phyloP scores from a whole-genome alignment of 92 coral and sea anemone species.

The Phymanthus crucifer region DNA sequence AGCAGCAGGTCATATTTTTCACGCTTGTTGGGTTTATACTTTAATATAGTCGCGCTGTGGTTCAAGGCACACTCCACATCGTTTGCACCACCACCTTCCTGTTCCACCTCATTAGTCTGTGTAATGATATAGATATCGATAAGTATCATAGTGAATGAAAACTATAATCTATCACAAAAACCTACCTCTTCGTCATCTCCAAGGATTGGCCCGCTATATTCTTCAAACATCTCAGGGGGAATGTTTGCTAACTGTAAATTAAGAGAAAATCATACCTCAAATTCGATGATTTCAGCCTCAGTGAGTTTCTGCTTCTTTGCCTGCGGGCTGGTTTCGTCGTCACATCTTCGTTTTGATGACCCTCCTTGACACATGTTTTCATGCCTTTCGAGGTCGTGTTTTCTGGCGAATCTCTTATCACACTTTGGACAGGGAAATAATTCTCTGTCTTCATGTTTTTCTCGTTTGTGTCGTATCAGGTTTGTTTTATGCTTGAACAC shows the following conservation, averaged over 20 bases:
- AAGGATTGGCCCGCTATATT: not conserved
- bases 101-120: not conserved
- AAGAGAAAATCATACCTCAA: not conserved
- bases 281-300: not conserved
- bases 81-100: not conserved
- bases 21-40: constrained; percentile 28
- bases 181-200: not conserved
- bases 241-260: not conserved
- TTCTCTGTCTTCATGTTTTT: too few relatives aligned
- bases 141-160: constrained; percentile 9
- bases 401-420: too few relatives aligned
- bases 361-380: not conserved
- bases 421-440: too few relatives aligned
- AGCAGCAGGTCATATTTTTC: constrained; percentile 32
- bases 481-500: too few relatives aligned
- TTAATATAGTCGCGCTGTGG: constrained; percentile 18
- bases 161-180: not conserved
- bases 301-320: not conserved
- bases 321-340: not conserved
- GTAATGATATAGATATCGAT: not conserved
- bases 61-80: constrained; percentile 21
- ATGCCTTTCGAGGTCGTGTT: not conserved
- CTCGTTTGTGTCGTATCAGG: too few relatives aligned
- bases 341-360: not conserved
- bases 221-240: not conserved